Evolutionary conservation across 2,113 vertebrate genomes (phyloP).

Genomic region (Cyanoderma ruficeps): DNA sequence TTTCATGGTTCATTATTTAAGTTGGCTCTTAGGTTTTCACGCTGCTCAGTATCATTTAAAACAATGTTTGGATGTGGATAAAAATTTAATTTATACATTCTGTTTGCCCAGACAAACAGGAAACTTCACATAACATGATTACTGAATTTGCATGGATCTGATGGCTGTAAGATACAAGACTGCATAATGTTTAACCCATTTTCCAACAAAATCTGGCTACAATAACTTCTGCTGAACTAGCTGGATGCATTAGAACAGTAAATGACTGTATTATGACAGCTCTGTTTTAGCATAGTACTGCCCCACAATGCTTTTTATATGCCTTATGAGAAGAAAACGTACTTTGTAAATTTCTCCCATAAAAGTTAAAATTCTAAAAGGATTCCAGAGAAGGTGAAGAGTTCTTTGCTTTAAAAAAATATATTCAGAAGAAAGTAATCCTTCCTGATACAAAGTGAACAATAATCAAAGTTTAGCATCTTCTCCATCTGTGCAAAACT

Average conservation of each 20-base stretch:
- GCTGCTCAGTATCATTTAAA: neutral
- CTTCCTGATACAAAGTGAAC: neutral
- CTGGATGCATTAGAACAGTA: neutral
- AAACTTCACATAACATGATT: neutral
- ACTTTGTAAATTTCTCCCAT: neutral
- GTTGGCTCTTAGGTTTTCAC: neutral
- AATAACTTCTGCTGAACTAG: neutral
- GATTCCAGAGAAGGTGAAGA: neutral
- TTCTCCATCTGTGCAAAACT: neutral
- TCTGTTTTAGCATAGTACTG: neutral
- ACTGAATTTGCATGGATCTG: constrained; percentile 16
- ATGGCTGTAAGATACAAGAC: neutral
- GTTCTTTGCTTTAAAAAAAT: neutral
- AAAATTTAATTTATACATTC: constrained; percentile 18
- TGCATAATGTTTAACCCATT: neutral
- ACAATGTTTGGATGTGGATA: neutral
- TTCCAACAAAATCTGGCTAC: neutral
- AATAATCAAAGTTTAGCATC: neutral
- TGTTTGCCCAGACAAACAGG: neutral
- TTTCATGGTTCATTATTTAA: neutral
- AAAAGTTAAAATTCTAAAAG: neutral
- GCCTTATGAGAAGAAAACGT: neutral
- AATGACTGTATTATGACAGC: neutral
- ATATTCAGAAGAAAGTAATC: neutral
- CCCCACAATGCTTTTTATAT: neutral